Percentiles rank a stretch among this genome's conserved stretches.
These are phyloP conservation scores for Crocuta crocuta DNA, from an alignment of 2,113 vertebrate genomes.

Conservation along the genomic window DNA sequence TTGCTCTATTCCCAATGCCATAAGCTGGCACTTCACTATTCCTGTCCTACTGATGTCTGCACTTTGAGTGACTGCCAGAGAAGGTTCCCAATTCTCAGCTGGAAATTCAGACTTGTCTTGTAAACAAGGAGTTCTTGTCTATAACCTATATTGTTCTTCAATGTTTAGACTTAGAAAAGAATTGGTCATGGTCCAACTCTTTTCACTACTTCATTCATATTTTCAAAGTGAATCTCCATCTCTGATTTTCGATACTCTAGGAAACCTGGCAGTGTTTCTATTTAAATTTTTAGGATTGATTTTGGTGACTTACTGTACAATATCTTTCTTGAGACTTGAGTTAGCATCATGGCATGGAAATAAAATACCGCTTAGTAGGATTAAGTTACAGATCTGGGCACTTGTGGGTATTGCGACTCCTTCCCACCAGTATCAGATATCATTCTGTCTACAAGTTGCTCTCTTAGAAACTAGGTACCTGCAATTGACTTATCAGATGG, in stretches of 20 bases:
- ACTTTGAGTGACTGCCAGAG: not conserved
- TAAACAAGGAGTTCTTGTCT: not conserved
- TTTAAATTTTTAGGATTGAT: not conserved
- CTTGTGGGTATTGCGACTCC: not conserved
- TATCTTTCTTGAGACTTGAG: conserved; percentile 28
- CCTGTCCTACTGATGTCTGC: not conserved
- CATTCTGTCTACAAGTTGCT: not conserved
- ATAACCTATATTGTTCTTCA: not conserved
- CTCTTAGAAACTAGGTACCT: not conserved
- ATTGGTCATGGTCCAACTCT: not conserved
- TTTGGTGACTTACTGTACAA: not conserved
- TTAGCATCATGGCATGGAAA: not conserved
- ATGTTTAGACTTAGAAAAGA: not conserved
- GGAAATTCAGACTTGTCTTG: not conserved
- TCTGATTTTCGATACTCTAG: conserved; percentile 20
- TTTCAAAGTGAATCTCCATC: conserved; percentile 30
- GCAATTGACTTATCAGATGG: not conserved
- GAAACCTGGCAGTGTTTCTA: not conserved
- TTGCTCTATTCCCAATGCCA: not conserved
- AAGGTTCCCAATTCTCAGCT: not conserved
- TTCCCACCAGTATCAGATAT: not conserved
- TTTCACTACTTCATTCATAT: not conserved
- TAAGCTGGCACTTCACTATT: not conserved
- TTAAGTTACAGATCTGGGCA: conserved; percentile 18
- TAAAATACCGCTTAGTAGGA: not conserved